Percentiles rank a stretch among this genome's conserved stretches.
phyloP scores from a whole-genome alignment of 2,797 vertebrate species.

The Sciaenops ocellatus region DNA sequence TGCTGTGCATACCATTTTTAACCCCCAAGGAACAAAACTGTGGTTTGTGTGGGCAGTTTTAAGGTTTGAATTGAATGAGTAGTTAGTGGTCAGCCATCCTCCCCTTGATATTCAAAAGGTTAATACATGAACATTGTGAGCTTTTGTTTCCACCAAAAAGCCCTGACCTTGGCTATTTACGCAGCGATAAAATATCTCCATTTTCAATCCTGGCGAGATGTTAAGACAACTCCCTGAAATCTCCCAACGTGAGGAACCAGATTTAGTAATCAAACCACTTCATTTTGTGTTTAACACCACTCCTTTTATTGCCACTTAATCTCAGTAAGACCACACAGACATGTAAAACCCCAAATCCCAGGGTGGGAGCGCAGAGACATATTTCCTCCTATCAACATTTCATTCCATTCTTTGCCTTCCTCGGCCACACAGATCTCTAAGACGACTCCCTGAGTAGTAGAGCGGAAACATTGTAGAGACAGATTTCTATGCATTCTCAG shows the following conservation, averaged over 20 bases:
- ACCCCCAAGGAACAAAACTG: conserved; percentile 21
- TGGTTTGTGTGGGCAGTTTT: conserved; percentile 39
- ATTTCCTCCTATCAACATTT: conserved; percentile 67
- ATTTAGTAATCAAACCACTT: conserved; percentile 53
- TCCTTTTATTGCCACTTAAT: conserved; percentile 69
- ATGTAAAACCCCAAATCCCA: conserved; percentile 56
- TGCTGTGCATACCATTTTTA: not conserved
- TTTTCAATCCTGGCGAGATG: conserved; percentile 38
- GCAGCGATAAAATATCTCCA: conserved; percentile 7
- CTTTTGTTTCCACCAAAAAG: conserved; percentile 46
- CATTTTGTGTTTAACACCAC: conserved; percentile 56
- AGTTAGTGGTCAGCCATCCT: conserved; percentile 31
- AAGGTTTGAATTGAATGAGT: conserved; percentile 10
- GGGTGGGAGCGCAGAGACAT: conserved; percentile 43
- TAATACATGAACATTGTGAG: conserved; percentile 40
- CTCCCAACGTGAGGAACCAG: conserved; percentile 32
- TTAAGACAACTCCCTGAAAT: conserved; percentile 34
- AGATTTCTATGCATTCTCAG: conserved; percentile 36
- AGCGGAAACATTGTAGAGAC: conserved; percentile 27
- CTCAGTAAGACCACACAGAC: conserved; percentile 72
- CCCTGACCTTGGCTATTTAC: conserved; percentile 29
- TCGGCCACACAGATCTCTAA: conserved; percentile 50
- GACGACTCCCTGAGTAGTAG: conserved; percentile 40
- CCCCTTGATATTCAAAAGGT: conserved; percentile 29
- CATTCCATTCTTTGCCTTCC: conserved; percentile 47